A percentile compares a stretch with the other conserved stretches of the same genome.
Conservation (phyloP, 2,113 vertebrate species). For the Leptodactylus fuscus region DNA sequence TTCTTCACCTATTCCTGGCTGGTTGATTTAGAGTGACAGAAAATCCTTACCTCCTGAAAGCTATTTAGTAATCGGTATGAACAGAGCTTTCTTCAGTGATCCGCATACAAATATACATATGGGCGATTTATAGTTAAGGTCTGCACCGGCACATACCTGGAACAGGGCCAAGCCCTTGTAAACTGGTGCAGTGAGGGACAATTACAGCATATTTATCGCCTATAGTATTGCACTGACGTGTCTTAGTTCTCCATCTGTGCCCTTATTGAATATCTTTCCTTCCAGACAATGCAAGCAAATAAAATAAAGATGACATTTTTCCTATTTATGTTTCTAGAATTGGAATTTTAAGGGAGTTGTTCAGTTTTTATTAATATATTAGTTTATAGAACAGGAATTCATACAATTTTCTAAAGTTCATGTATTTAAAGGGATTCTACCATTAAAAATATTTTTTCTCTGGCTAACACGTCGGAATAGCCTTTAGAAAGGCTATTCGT, state of each 20-base stretch:
- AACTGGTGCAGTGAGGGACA: neutral
- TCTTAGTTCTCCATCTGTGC: conserved; percentile 3
- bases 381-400: too few species aligned
- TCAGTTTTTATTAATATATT: too few species aligned
- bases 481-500: too few species aligned
- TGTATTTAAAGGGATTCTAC: too few species aligned
- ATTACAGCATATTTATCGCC: conserved; percentile 31
- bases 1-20: conserved; percentile 18
- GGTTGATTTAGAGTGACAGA: conserved; percentile 47
- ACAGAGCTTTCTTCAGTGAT: conserved; percentile 18
- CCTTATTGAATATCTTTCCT: conserved; percentile 1
- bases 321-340: neutral
- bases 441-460: too few species aligned
- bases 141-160: neutral
- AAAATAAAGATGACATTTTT: neutral
- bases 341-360: too few species aligned
- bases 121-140: conserved; percentile 5
- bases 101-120: conserved; percentile 47
- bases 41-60: conserved; percentile 55
- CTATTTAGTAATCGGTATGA: conserved; percentile 51
- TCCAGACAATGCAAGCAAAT: neutral
- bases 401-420: too few species aligned
- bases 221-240: neutral
- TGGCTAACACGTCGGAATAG: too few species aligned
- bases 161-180: neutral